Conservation (phyloP, 2,113 vertebrate species). For the Psittacara wagleri region DNA sequence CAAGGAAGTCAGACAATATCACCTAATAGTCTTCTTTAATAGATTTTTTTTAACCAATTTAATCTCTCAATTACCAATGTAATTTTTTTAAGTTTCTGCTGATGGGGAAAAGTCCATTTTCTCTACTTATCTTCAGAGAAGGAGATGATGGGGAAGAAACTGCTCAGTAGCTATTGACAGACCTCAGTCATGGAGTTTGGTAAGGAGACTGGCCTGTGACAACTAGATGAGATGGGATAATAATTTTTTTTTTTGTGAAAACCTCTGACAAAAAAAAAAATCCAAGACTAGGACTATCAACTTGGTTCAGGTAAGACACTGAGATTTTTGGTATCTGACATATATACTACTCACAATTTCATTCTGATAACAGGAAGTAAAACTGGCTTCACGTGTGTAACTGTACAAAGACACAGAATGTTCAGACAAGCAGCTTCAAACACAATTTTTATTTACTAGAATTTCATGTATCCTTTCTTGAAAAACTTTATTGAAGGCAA, state of each 20-base stretch:
- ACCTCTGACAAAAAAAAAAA: background rate
- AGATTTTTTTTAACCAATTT: background rate
- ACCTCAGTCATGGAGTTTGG: background rate
- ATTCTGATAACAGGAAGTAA: background rate
- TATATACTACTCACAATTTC: background rate
- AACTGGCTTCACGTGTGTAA: background rate
- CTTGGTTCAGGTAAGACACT: background rate
- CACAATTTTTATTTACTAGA: background rate
- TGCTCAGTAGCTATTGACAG: background rate
- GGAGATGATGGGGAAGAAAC: background rate
- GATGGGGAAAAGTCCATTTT: background rate
- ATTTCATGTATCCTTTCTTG: background rate
- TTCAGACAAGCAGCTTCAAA: background rate
- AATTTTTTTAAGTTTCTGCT: background rate
- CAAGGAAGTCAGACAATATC: background rate
- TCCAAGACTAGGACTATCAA: background rate
- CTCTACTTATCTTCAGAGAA: background rate
- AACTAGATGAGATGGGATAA: background rate
- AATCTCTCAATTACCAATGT: background rate
- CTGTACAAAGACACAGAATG: background rate
- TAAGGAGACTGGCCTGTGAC: background rate
- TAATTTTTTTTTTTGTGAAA: background rate
- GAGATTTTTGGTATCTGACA: background rate
- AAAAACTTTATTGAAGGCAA: background rate
- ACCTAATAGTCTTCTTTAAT: background rate